Evolutionary conservation across 2,888 invertebrate genomes (phyloP), one percentile per base, ranked within the genome.

Genomic region (Drosophila phalerata): DNA sequence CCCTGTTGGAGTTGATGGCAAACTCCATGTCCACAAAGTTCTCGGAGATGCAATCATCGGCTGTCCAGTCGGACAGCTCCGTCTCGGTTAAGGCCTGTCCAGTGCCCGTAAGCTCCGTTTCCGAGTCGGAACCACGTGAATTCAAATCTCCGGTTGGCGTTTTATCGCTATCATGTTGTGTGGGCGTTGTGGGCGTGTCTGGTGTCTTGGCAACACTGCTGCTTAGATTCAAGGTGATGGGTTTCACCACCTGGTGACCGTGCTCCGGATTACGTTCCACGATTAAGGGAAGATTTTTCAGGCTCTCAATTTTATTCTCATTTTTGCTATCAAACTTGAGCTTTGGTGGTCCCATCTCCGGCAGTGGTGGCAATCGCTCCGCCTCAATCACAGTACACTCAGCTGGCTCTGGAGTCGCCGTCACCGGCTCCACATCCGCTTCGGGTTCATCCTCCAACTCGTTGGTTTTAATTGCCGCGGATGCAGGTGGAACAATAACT

Each of bases 51-150:
- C 95, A 95, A 76, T 95, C 96, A 86, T 97, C 97, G 4, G 96
- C 94, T 0, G 97, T 97, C 97, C 97, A 97, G 91, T 97, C 97
- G 0, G 97, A 97, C n/a, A 97, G 93, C 90, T 97, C 97, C 0
- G 97, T 97, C 92, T 97, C 97, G 0, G 97, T 97, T 11, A 97
- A 93, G 3, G 95, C 96, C 1, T 96, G 94, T 0, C 90, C 91
- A 1, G 91, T 91, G 19, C 90, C 90, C 0, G 95, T 95, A 1
- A 94, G 94, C 79, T 96, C 96, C 2, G 95, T 95, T 58, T 95
- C 94, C 0, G 96, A 96, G 77, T 96, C 96, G 0, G 96, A 96
- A 78, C 94, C 93, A 1, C 81, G 78, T 0, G 92, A 91, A 6
- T 88, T 48, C 2, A 85, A 6, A 25, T 91, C 91, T 0, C 88